Percentiles rank a stretch among this genome's conserved stretches.
Conservation (phyloP, 2,797 vertebrate genomes). For the Scleropages formosus region DNA sequence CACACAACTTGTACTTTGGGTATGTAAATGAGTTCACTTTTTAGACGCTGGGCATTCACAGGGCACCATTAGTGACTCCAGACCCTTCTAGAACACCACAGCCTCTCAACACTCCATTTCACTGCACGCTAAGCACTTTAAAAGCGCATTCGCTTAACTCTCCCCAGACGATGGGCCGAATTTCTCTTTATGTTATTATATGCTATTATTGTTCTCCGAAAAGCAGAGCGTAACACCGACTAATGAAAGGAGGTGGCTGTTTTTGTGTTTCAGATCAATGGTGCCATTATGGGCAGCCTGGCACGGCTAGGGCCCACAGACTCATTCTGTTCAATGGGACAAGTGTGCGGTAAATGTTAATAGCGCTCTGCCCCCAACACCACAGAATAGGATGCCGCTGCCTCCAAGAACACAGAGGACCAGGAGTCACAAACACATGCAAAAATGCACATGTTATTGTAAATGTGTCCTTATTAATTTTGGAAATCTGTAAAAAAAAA, state of each 20-base stretch:
- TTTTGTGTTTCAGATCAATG: constrained; percentile 56
- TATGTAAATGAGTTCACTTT: neutral
- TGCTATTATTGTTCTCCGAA: constrained; percentile 54
- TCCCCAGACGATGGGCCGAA: constrained; percentile 53
- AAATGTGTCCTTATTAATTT: neutral
- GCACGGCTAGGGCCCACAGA: constrained; percentile 53
- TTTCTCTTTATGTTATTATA: constrained; percentile 61
- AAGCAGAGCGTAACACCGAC: constrained; percentile 54
- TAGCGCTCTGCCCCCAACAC: constrained; percentile 39
- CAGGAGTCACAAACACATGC: neutral
- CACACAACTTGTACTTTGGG: neutral
- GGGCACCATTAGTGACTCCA: neutral
- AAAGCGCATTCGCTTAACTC: constrained; percentile 51
- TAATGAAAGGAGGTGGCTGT: constrained; percentile 54
- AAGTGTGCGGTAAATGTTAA: constrained; percentile 66
- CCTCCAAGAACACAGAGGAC: neutral
- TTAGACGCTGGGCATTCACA: neutral
- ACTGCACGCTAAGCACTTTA: constrained; percentile 60
- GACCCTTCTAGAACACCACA: constrained; percentile 25
- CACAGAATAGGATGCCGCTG: neutral
- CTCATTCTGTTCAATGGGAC: constrained; percentile 58
- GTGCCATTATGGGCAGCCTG: constrained; percentile 60
- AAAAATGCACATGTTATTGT: neutral
- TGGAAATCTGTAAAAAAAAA: neutral
- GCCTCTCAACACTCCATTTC: constrained; percentile 62